Evolutionary conservation across 2,113 vertebrate species (phyloP), one percentile per base, ranked within the genome.

Genomic region (Cavia porcellus): DNA sequence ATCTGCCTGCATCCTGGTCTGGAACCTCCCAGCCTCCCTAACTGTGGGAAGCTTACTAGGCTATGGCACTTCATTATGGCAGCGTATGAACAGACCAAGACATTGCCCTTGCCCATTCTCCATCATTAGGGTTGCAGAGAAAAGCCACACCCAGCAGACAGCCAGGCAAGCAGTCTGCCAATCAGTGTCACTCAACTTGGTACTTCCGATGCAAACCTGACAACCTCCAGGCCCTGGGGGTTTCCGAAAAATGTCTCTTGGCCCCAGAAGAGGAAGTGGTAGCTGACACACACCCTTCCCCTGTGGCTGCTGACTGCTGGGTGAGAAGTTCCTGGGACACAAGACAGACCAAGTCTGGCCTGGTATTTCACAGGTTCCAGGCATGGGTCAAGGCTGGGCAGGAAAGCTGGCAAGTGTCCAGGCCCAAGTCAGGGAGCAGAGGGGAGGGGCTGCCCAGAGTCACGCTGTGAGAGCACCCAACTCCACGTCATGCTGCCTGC

Each of bases 211-310:
- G 0, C 19, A 79, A 50, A 45, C 17, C 87, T 88, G 70, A 32
- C 4, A 12, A 30, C 42, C 47, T 94, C 42, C 11, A 0, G 0
- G 0, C n/a, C n/a, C 55, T 8, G 93, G 91, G 96, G 47, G 2
- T 96, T 98, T 97, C 97, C 96, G 86, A 12, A 92, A 32, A 74
- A 55, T 32, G 3, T 89, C 92, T 59, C n/a, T 59, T 24, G 7
- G 32, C 17, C 52, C 9, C 52, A 85, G 74, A 97, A 96, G 77
- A 92, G 97, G 97, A 97, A 97, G 93, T 35, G 57, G 77, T 3
- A 4, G 38, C 64, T 88, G 35, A 57, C 38, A 86, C 59, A 45
- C 38, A 32, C 11, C n/a, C 72, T 45, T 25, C 68, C 90, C 79
- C 35, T 30, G 11, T 0, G 28, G 70, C 2, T 19, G 4, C 38